Base-by-base conservation (phyloP, 2,797 vertebrate genomes). In the Oreochromis mossambicus region DNA sequence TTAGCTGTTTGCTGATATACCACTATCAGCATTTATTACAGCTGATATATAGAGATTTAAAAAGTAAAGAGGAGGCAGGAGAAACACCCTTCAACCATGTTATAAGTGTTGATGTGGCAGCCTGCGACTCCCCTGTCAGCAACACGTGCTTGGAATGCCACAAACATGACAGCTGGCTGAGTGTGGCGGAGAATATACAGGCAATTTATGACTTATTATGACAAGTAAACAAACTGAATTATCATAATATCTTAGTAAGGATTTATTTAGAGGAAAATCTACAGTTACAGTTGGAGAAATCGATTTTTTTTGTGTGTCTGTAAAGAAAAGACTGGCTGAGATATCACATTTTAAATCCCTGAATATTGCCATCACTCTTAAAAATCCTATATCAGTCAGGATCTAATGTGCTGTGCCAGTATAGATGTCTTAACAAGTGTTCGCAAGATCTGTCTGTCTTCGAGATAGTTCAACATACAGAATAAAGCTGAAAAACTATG, bases 141-240 rank as follows among this genome's bases (percentile, higher is more conserved):
- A 66, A 38, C 61, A 63, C 11, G 0, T 17, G 66, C 21, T 46
- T 46, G 66, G 21, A 70, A 26, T 26, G 21, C 66, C 66, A 70
- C 66, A 70, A 70, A 70, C 66, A 26, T 15, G 38, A 43, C 66
- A 70, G 21, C 38, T 43, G 24, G 38, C 21, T 10, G 66, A 46
- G 38, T 70, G 21, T 46, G 21, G 13, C 5, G 1, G 66, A 43
- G 21, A 6, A 4, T 3, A 43, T 46, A 46, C 3, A 0, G 1
- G 21, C 8, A 43, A 15, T 68, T 68, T 24, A 43, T 68, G 36
- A 21, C 0, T 43, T 43, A 26, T 43, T 70, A 4, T 46, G 38
- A 46, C 66, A 46, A 26, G 13, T 17, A 70, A 46, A 70, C 63
- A 26, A 70, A 70, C 38, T 70, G 38, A 10, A 70, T 11, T 70